Evolutionary conservation across 2,888 invertebrate species (phyloP).

Genomic region (Cerastoderma edule): DNA sequence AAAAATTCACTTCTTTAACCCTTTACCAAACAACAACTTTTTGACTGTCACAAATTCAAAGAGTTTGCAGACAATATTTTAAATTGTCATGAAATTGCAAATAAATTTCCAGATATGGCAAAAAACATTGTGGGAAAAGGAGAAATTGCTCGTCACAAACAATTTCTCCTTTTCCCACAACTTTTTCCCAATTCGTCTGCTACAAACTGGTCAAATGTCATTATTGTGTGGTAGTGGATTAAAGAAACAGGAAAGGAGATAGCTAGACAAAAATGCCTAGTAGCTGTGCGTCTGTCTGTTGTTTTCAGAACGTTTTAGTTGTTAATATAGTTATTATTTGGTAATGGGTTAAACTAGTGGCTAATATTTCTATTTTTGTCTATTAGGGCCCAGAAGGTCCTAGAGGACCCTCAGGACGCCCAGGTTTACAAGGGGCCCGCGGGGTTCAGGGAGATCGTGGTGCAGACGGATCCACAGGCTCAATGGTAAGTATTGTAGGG

Average conservation of each 20-base stretch:
- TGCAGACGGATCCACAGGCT: conserved; percentile 71
- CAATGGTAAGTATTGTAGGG: conserved; percentile 59
- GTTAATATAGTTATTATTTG: neutral
- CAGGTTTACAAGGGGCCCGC: conserved; percentile 72
- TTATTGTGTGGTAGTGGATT: neutral
- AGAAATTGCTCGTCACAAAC: neutral
- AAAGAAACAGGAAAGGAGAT: neutral
- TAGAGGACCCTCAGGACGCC: conserved; percentile 73
- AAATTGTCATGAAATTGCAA: too few species aligned
- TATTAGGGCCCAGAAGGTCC: conserved; percentile 77
- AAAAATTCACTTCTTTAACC: too few species aligned
- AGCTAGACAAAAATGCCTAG: too few species aligned
- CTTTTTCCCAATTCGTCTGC: neutral
- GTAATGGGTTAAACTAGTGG: too few species aligned
- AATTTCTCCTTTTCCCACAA: neutral
- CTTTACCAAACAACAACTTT: too few species aligned
- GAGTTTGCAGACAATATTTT: too few species aligned
- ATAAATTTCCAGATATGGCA: too few species aligned
- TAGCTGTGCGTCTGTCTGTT: neutral
- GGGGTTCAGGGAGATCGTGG: conserved; percentile 75
- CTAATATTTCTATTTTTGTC: neutral
- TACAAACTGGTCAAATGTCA: neutral
- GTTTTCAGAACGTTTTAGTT: neutral
- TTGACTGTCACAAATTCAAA: too few species aligned
- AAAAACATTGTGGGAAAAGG: neutral